Base-by-base conservation (phyloP, 2,888 invertebrate species). In the Drosophila austrosaltans region DNA sequence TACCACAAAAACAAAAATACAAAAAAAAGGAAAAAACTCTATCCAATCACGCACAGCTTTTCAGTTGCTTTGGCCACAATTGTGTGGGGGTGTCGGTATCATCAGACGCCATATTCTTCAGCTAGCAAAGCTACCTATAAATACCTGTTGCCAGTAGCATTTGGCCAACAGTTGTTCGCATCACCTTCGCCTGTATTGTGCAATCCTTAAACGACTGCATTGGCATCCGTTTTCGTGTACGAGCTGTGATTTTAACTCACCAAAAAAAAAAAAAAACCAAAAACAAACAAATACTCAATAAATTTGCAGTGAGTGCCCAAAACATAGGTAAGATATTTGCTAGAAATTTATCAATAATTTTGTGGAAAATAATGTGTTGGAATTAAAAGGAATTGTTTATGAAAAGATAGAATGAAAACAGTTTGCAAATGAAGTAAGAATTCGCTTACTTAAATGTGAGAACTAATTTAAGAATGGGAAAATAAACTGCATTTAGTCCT, bases 111-210 rank as follows among this genome's bases (percentile, higher is more conserved):
- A 62, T 57, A 69, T 72, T 69, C 72, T 75, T 58, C 30, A 40
- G 32, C 58, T n/a, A 16, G 57, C 60, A 36, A 36, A 16, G 57
- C 60, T 42, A 36, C 66, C 72, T 75, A 75, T 75, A 75, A 75
- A 76, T 76, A 76, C 72, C 73, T 72, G 76, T 66, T 66, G 72
- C 63, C 39, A 39, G 53, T 53, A 44, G 44, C 40, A 53, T 48
- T 63, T 12, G 60, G 53, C 42, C 76, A 75, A 58, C 77, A 75
- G 60, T 75, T 76, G 53, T 44, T 57, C 63, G 58, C 62, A 58
- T 75, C 61, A 28, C 75, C 72, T 59, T 62, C 58, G 59, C 53
- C 58, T 62, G 69, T 75, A 62, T 28, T 32, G 10, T 59, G 28
- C 7, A 44, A 20, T n/a, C 58, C 39, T 36, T 58, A n/a, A 48